Evolutionary conservation across 2,888 invertebrate genomes (phyloP).

Genomic region (Trichopoda pennipes): DNA sequence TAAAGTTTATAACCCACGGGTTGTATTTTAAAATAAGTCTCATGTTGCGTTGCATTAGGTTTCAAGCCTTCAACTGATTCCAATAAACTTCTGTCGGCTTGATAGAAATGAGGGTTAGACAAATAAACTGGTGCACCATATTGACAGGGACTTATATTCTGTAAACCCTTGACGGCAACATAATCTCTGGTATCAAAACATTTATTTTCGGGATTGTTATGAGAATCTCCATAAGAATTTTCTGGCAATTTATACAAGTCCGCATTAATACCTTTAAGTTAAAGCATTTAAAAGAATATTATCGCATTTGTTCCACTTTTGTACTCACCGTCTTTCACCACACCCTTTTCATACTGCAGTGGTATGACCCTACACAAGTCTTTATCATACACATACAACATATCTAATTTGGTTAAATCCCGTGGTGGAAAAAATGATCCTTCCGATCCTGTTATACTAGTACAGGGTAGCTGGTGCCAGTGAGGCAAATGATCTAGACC

Average conservation of each 20-base stretch:
- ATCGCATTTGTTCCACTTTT: neutral
- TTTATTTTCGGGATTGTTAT: slow-evolving; percentile 85
- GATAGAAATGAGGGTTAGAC: slow-evolving; percentile 94
- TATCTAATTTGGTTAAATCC: slow-evolving; percentile 85
- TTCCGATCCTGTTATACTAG: slow-evolving; percentile 86
- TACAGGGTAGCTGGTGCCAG: slow-evolving; percentile 89
- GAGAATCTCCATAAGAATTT: slow-evolving; percentile 86
- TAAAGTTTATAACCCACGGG: slow-evolving; percentile 83
- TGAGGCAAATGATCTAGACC: slow-evolving; percentile 88
- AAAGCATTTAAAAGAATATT: neutral
- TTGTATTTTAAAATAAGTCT: slow-evolving; percentile 91
- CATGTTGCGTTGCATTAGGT: slow-evolving; percentile 86
- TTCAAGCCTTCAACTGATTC: slow-evolving; percentile 87
- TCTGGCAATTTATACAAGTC: slow-evolving; percentile 88
- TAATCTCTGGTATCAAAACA: slow-evolving; percentile 86
- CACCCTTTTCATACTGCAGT: slow-evolving; percentile 86
- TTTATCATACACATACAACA: slow-evolving; percentile 90
- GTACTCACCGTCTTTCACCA: slow-evolving; percentile 86
- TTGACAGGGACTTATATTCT: slow-evolving; percentile 93
- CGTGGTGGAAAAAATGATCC: slow-evolving; percentile 93
- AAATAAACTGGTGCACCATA: slow-evolving; percentile 93
- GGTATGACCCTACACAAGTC: slow-evolving; percentile 92
- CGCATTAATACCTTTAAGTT: slow-evolving; percentile 84
- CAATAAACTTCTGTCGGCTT: slow-evolving; percentile 87
- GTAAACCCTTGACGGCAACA: slow-evolving; percentile 88